A percentile compares a stretch with the other conserved stretches of the same genome.
Evolutionary conservation across 2,113 vertebrate genomes (phyloP).

Genomic region (Nycticorax nycticorax): DNA sequence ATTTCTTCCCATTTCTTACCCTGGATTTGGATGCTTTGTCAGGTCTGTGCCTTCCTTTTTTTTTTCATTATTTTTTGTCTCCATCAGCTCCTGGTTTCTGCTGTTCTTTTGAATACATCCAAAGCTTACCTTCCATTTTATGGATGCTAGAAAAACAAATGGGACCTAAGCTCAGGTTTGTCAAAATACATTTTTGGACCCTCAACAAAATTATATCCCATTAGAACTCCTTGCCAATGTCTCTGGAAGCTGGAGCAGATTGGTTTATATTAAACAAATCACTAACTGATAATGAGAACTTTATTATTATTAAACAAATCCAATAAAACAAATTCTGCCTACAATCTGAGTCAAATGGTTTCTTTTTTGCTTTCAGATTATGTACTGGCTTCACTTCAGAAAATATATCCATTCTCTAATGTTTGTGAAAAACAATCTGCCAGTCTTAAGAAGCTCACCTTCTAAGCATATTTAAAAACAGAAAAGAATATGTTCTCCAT

Average conservation of each 20-base stretch:
- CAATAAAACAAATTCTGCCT: background rate
- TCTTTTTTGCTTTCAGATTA: background rate
- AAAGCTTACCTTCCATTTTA: background rate
- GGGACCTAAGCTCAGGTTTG: fast-evolving
- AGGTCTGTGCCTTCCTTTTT: background rate
- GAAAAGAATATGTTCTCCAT: background rate
- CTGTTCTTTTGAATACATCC: background rate
- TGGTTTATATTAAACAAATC: background rate
- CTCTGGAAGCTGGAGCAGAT: background rate
- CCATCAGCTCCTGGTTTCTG: background rate
- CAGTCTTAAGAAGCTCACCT: background rate
- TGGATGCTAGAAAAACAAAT: background rate
- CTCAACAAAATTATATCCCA: background rate
- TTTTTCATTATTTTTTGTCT: background rate
- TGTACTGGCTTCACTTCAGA: background rate
- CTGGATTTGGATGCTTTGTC: background rate
- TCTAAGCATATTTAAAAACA: background rate
- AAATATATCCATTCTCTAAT: background rate
- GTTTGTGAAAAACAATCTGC: background rate
- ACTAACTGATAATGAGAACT: background rate
- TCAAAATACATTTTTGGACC: background rate
- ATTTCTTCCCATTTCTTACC: background rate
- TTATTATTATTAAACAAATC: background rate
- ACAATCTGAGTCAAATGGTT: background rate
- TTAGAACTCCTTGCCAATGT: background rate